Conservation (phyloP, 2,888 invertebrate species). For the Hirudinaria manillensis region DNA sequence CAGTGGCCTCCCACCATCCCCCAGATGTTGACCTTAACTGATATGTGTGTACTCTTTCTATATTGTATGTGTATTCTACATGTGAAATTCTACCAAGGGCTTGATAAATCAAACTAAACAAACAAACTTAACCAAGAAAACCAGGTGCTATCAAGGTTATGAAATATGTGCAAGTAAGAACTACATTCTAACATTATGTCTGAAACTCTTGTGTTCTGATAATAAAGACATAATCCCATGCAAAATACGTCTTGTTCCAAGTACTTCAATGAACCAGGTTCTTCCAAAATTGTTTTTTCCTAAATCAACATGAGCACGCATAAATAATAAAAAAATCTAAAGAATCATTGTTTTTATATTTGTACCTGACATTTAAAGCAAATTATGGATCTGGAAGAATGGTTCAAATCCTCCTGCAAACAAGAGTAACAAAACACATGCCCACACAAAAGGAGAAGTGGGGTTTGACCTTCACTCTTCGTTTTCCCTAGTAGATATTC, state of each 20-base stretch:
- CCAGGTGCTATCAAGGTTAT: no score
- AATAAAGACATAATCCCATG: neutral
- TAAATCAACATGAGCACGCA: neutral
- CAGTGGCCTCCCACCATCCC: no score
- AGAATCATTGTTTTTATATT: neutral
- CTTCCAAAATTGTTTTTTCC: neutral
- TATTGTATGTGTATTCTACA: no score
- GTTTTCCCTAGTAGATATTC: no score
- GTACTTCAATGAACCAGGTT: conserved; percentile 6
- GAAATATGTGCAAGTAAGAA: no score
- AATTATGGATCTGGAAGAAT: neutral
- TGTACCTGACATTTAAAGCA: neutral
- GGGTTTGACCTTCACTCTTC: neutral
- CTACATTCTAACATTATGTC: neutral
- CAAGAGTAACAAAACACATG: conserved; percentile 15
- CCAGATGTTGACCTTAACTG: no score
- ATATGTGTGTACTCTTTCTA: no score
- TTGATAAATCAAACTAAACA: no score
- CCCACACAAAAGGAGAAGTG: conserved; percentile 1
- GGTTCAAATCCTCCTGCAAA: conserved; percentile 6
- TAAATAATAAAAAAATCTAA: neutral
- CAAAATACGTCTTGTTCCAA: conserved; percentile 20
- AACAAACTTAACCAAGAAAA: no score
- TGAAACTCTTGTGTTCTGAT: neutral
- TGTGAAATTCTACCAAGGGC: no score